A percentile compares a stretch with the other conserved stretches of the same genome.
phyloP scores from a whole-genome alignment of 2,888 invertebrate genomes.

The Tetranychus truncatus region DNA sequence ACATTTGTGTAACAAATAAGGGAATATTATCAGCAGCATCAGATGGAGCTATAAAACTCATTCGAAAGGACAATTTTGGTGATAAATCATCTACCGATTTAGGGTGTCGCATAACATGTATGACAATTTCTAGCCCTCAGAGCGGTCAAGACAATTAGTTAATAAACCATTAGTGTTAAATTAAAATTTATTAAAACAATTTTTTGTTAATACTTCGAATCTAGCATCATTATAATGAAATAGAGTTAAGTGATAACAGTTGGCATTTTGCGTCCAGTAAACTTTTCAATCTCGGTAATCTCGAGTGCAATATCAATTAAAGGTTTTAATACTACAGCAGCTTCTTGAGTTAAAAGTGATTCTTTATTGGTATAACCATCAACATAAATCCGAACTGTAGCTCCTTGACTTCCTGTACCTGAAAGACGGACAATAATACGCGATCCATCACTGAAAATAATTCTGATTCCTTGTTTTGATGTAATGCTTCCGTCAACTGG shows the following conservation, averaged over 20 bases:
- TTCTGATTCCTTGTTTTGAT: constrained; percentile 78
- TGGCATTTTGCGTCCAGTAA: constrained; percentile 72
- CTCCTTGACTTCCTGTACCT: constrained; percentile 94
- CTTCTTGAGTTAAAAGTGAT: constrained; percentile 34
- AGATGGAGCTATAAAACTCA: neutral
- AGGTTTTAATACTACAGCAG: constrained; percentile 54
- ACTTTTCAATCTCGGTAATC: constrained; percentile 57
- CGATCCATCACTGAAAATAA: constrained; percentile 85
- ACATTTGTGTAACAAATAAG: neutral
- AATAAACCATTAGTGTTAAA: no score
- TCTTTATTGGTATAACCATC: constrained; percentile 68
- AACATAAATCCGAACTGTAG: constrained; percentile 85
- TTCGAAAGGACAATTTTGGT: neutral
- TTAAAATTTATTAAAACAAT: no score
- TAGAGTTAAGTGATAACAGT: constrained; percentile 65
- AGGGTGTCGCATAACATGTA: neutral
- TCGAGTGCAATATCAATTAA: constrained; percentile 69
- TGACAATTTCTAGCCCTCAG: neutral
- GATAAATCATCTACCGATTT: neutral
- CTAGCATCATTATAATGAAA: no score
- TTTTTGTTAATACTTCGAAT: no score
- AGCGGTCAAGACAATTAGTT: no score
- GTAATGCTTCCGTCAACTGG: constrained; percentile 80
- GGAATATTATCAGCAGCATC: constrained; percentile 3
- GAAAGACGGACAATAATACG: constrained; percentile 80